Conservation (phyloP, 2,888 invertebrate species). For the Clusia tigrina region DNA sequence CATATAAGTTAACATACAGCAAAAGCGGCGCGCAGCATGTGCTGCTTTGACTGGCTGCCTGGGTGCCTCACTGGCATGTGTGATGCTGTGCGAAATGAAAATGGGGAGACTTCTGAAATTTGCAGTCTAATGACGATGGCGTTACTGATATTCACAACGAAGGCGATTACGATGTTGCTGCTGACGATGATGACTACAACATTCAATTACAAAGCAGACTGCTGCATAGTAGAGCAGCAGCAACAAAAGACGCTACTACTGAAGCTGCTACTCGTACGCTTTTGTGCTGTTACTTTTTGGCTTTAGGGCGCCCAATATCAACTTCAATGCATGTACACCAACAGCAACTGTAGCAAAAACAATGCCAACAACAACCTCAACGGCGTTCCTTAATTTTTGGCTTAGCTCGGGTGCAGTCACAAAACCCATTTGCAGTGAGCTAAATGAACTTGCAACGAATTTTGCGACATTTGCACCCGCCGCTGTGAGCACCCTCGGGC, state of each 20-base stretch:
- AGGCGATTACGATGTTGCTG: slow-evolving; percentile 56
- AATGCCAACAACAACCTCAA: slow-evolving; percentile 5
- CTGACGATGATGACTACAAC: slow-evolving; percentile 51
- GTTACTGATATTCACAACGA: no score
- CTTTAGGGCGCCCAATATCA: slow-evolving; percentile 19
- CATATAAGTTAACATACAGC: background rate
- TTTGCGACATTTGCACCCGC: no score
- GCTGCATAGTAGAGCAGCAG: background rate
- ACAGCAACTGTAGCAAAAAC: slow-evolving; percentile 15
- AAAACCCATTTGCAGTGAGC: background rate
- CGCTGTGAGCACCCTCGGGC: background rate
- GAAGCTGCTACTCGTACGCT: slow-evolving; percentile 29
- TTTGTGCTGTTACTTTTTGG: slow-evolving; percentile 25
- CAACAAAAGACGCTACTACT: slow-evolving; percentile 17
- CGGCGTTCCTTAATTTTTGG: no score
- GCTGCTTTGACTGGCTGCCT: background rate
- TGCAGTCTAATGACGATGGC: background rate
- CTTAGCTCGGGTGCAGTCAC: slow-evolving; percentile 8
- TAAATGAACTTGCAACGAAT: no score
- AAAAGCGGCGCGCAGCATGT: background rate
- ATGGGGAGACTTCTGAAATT: background rate
- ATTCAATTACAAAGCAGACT: slow-evolving; percentile 36
- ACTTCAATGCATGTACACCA: no score
- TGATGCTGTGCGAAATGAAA: slow-evolving; percentile 7
- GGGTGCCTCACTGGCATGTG: background rate